phyloP scores from a whole-genome alignment of 2,888 invertebrate genomes.

The Prenolepis imparis region DNA sequence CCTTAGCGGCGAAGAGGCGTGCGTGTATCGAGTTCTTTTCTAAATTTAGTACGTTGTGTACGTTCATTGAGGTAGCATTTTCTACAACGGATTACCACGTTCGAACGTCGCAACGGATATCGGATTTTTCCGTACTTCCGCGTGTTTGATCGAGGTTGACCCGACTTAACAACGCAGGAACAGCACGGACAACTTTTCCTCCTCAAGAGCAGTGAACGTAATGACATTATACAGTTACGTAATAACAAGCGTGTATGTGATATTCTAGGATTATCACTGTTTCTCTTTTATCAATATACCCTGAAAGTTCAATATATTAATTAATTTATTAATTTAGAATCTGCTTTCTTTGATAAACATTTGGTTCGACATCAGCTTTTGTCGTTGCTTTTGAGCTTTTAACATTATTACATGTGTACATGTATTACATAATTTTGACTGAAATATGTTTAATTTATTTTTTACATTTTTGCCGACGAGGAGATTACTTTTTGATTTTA shows the following conservation, averaged over 20 bases:
- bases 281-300: neutral
- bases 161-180: conserved; percentile 48
- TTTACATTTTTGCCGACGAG: neutral
- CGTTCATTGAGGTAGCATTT: conserved; percentile 48
- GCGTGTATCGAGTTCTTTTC: conserved; percentile 32
- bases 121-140: conserved; percentile 71
- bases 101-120: conserved; percentile 67
- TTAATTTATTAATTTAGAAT: conserved; percentile 13
- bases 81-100: conserved; percentile 42
- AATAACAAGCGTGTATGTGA: neutral
- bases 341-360: neutral
- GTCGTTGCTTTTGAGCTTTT: neutral
- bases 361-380: neutral
- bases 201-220: conserved; percentile 16
- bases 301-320: neutral
- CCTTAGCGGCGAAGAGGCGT: conserved; percentile 13
- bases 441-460: neutral
- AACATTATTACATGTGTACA: neutral
- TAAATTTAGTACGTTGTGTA: conserved; percentile 39
- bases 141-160: conserved; percentile 65
- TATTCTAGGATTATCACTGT: neutral
- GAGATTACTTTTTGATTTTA: neutral
- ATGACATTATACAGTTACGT: conserved; percentile 34
- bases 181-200: conserved; percentile 39
- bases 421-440: neutral